Evolutionary conservation across 2,888 invertebrate genomes (phyloP).

Genomic region (Drosophila mercatorum): DNA sequence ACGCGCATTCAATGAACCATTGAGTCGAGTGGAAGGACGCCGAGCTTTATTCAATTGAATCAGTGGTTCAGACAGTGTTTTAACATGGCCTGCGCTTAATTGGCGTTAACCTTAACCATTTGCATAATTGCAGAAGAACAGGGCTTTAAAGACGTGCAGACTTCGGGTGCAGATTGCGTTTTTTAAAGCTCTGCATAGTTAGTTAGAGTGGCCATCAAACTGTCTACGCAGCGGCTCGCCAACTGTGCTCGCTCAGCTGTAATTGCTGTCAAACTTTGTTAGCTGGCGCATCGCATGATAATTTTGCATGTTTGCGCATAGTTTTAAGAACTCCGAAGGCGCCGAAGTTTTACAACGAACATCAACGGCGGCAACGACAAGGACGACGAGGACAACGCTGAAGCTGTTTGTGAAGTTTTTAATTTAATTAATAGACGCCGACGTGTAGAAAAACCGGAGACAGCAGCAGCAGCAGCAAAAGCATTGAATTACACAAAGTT

Average conservation of each 20-base stretch:
- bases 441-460: constrained; percentile 46
- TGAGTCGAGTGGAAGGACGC: constrained; percentile 4
- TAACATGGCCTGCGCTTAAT: constrained; percentile 51
- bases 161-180: not conserved
- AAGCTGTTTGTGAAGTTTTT: constrained; percentile 69
- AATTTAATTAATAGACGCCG: constrained; percentile 78
- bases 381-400: constrained; percentile 12
- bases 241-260: constrained; percentile 22
- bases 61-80: constrained; percentile 54
- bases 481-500: constrained; percentile 68
- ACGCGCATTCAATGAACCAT: constrained; percentile 12
- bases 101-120: constrained; percentile 59
- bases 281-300: constrained; percentile 49
- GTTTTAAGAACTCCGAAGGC: constrained; percentile 50
- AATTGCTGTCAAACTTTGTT: constrained; percentile 46
- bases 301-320: constrained; percentile 67
- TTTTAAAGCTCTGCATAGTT: not conserved
- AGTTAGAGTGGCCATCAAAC: not conserved
- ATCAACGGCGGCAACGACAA: constrained; percentile 30
- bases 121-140: constrained; percentile 57
- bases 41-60: constrained; percentile 62
- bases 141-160: not conserved
- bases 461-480: constrained; percentile 21
- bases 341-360: constrained; percentile 24
- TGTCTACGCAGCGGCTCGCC: not conserved